Base-by-base conservation (phyloP, 64 coral and sea anemone genomes). In the Montipora efflorescens region DNA sequence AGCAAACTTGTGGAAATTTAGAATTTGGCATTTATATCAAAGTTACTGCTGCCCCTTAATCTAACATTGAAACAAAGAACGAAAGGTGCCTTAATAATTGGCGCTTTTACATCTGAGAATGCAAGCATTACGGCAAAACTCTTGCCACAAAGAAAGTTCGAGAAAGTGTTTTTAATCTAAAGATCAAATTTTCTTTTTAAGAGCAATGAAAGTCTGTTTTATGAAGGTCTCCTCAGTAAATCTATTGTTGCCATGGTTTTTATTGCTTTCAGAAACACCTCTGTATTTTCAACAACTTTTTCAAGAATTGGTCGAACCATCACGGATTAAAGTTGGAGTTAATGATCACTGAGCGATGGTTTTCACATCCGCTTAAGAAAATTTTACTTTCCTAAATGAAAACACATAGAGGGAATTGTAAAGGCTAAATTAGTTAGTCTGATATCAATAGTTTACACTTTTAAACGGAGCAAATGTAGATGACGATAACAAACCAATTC, bases 361-460 rank as follows among this genome's bases (percentile, higher is more conserved):
- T 64, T 85, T 97, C 59, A 77, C 89, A 95, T 97, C 92, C 96
- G 93, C 84, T 88, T 78, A 69, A 68, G 77, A 28, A 98, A 66
- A 93, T 93, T 88, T 93, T 84, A 92, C 68, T 78, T 95, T 95
- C 75, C 88, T 70, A 84, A 91, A 92, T 81, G 84, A 94, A 98
- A 92, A 94, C 59, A 95, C 72, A 95, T 90, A 92, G 70, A 68
- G 23, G 74, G 25, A 89, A 94, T 80, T 82, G 82, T 84, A 87
- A 81, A 78, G 77, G 86, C 92, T 91, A 94, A 98, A 98, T 98
- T 98, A 98, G 93, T 75, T 12, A 3, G 73, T 9, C 93, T 84
- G 93, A 95, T 95, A 97, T 91, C 96, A 92, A 89, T 95, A 77
- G 69, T 80, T 84, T 92, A 80, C 88, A 84, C 93, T 94, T 78